Evolutionary conservation across 2,888 invertebrate species (phyloP).

Genomic region (Craniophora ligustri): DNA sequence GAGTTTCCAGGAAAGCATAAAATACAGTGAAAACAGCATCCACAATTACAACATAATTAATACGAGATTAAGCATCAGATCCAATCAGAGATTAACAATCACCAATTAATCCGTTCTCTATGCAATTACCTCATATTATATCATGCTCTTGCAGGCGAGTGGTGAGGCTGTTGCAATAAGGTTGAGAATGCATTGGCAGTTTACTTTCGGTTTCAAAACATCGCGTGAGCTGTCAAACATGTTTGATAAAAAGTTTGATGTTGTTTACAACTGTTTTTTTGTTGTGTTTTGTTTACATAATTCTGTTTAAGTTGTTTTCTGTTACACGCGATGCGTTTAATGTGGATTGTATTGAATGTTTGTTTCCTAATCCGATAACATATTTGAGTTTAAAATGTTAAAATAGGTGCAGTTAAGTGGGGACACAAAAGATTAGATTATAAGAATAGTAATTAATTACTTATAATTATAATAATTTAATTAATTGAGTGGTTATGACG

Average conservation of each 20-base stretch:
- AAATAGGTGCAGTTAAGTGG: neutral
- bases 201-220: slow-evolving; percentile 50
- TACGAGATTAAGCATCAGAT: slow-evolving; percentile 44
- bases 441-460: neutral
- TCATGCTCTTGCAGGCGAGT: slow-evolving; percentile 33
- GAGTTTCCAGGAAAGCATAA: slow-evolving; percentile 35
- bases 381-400: too few species aligned
- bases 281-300: slow-evolving; percentile 49
- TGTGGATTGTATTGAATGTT: neutral
- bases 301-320: slow-evolving; percentile 42
- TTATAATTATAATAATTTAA: neutral
- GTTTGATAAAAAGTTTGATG: slow-evolving; percentile 36
- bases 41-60: slow-evolving; percentile 44
- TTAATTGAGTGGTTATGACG: neutral
- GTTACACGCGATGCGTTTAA: slow-evolving; percentile 33
- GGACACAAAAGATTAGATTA: neutral
- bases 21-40: slow-evolving; percentile 44
- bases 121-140: slow-evolving; percentile 43
- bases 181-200: slow-evolving; percentile 36
- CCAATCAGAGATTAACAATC: slow-evolving; percentile 39
- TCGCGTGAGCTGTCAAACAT: slow-evolving; percentile 49
- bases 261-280: slow-evolving; percentile 29
- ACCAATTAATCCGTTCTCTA: slow-evolving; percentile 44
- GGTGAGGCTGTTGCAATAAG: slow-evolving; percentile 33
- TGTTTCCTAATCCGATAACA: slow-evolving; percentile 11